A percentile compares a stretch with the other conserved stretches of the same genome.
Evolutionary conservation across 2,888 invertebrate species (phyloP).

Genomic region (Heliconius aoede): DNA sequence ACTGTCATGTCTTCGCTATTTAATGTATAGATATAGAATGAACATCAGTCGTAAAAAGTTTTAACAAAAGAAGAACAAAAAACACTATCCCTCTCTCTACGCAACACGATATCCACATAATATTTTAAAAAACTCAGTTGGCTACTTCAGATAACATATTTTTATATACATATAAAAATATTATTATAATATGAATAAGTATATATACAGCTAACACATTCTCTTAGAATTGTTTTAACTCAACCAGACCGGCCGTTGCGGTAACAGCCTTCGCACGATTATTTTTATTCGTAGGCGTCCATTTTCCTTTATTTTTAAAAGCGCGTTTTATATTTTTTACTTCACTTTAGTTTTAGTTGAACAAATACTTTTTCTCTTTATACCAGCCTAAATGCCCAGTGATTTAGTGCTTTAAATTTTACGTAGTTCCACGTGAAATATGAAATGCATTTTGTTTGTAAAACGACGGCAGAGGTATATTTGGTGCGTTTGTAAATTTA

Average conservation of each 20-base stretch:
- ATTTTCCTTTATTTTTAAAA: conserved; percentile 33
- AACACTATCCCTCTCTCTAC: too few relatives aligned
- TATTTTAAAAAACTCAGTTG: too few relatives aligned
- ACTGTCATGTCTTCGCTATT: too few relatives aligned
- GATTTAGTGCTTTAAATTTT: conserved; percentile 28
- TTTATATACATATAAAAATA: neutral
- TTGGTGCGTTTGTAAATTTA: conserved; percentile 11
- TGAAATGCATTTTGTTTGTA: conserved; percentile 1
- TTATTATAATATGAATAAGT: conserved; percentile 1
- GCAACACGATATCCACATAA: too few relatives aligned
- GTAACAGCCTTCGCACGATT: conserved; percentile 31
- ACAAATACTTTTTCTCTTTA: conserved; percentile 35
- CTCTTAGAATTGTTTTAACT: conserved; percentile 10
- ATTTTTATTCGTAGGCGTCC: conserved; percentile 29
- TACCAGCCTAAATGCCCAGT: conserved; percentile 32
- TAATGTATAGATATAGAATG: too few relatives aligned
- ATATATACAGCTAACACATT: neutral
- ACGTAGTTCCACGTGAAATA: conserved; percentile 14
- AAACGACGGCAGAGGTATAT: neutral
- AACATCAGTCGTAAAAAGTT: too few relatives aligned
- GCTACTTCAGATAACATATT: too few relatives aligned
- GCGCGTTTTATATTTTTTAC: conserved; percentile 20
- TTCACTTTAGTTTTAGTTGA: conserved; percentile 29
- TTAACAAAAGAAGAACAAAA: too few relatives aligned
- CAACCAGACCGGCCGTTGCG: conserved; percentile 22